Evolutionary conservation across 2,797 vertebrate genomes (phyloP).

Genomic region (Champsocephalus esox): DNA sequence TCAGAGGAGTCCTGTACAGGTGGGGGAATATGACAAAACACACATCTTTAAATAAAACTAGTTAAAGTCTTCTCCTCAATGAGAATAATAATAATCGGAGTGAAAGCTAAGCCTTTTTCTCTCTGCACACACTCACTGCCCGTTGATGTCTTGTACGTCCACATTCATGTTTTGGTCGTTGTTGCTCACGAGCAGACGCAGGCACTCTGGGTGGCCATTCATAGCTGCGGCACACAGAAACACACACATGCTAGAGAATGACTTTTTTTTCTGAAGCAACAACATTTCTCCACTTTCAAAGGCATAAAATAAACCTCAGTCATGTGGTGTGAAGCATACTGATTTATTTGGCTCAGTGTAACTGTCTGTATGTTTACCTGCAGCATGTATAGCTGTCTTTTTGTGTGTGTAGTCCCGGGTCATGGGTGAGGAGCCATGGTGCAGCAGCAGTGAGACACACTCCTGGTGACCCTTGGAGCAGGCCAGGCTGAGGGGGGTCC

Average conservation of each 20-base stretch:
- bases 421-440: slow-evolving; percentile 94
- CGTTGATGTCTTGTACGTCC: slow-evolving; percentile 91
- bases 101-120: background rate
- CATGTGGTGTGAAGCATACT: background rate
- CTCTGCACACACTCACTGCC: slow-evolving; percentile 89
- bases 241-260: slow-evolving; percentile 1
- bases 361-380: slow-evolving; percentile 85
- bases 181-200: slow-evolving; percentile 93
- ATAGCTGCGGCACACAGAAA: slow-evolving; percentile 83
- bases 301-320: background rate
- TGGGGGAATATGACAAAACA: slow-evolving; percentile 1
- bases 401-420: slow-evolving; percentile 93
- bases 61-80: background rate
- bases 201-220: slow-evolving; percentile 95
- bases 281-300: background rate
- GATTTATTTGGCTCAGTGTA: background rate
- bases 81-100: background rate
- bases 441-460: slow-evolving; percentile 95
- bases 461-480: slow-evolving; percentile 95
- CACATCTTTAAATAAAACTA: background rate
- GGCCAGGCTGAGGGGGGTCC: slow-evolving; percentile 93
- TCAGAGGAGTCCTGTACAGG: slow-evolving; percentile 90
- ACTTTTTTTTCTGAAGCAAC: slow-evolving; percentile 2
- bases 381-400: slow-evolving; percentile 93
- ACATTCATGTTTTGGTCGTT: slow-evolving; percentile 90